These are phyloP conservation scores for Fulica atra DNA, from an alignment of 2,113 vertebrate species.

Conservation along the genomic window DNA sequence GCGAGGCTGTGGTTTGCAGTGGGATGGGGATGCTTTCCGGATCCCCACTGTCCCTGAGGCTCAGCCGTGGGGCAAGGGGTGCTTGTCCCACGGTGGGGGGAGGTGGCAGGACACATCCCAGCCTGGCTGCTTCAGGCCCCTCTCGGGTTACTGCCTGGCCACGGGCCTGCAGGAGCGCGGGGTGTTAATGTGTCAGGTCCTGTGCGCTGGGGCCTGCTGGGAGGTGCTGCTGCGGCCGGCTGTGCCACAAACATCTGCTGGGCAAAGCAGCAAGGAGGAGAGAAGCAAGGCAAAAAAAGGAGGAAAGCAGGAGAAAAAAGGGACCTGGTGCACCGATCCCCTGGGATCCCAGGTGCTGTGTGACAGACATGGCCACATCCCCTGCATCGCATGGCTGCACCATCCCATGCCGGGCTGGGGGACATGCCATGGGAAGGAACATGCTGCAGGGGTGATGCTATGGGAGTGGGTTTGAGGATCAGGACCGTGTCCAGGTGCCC, in stretches of 20 bases:
- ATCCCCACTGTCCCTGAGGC: rapidly evolving
- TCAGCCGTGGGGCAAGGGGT: neutral
- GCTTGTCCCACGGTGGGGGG: neutral
- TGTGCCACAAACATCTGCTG: neutral
- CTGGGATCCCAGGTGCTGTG: rapidly evolving
- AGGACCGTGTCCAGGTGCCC: neutral
- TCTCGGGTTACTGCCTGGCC: neutral
- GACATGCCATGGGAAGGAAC: neutral
- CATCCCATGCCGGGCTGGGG: neutral
- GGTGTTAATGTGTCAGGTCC: neutral
- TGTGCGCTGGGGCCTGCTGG: rapidly evolving
- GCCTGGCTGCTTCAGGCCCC: neutral
- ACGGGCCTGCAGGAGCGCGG: rapidly evolving
- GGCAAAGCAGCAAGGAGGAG: neutral
- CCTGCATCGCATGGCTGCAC: neutral
- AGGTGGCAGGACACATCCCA: neutral
- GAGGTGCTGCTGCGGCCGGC: neutral
- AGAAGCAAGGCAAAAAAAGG: neutral
- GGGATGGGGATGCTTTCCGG: neutral
- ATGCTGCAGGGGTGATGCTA: neutral
- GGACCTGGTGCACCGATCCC: too few relatives aligned
- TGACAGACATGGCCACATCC: neutral
- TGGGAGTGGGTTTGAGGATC: rapidly evolving
- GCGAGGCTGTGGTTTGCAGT: neutral
- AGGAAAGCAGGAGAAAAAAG: neutral